Evolutionary conservation across 2,113 vertebrate genomes (phyloP), one percentile per base, ranked within the genome.

Genomic region (Cinclus cinclus): DNA sequence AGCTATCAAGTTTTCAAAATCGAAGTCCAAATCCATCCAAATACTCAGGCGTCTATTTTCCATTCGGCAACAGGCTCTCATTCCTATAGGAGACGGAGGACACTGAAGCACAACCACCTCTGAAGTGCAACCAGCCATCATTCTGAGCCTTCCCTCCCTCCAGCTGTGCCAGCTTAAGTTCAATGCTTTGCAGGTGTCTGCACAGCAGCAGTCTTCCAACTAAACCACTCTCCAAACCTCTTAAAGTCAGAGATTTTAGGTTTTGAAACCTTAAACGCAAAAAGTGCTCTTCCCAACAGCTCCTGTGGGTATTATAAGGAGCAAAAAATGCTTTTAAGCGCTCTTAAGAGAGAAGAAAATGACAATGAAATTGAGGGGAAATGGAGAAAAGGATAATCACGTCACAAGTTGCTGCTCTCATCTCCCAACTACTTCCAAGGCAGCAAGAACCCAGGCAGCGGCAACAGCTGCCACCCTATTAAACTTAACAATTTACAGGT

Each of bases 401-500:
- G 0, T 64, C 58, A 78, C 41, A 74, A 88, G 92, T 70, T 77
- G 52, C 87, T 56, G 68, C 88, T 92, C 76, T 94, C 37, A 39
- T 83, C 76, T 94, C 92, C 39, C 39, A 80, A 1, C 56, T 64
- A 76, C 30, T 90, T 91, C 68, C 64, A 80, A 94, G 85, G 60
- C 67, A 77, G 87, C 30, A 56, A 94, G 63, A 77, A 42, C 65
- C 55, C 50, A 90, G 62, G 84, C 91, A 94, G 90, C 6, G 2
- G 77, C 77, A 89, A 37, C 90, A 96, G 90, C 93, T 96, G 92
- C 80, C 88, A 81, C 92, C 76, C 83, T 89, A 83, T 93, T 92
- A 96, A 94, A 87, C 73, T 71, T 53, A 90, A 92, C 76, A 94
- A 88, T 92, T 90, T 96, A 92, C 93, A 96, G 93, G 85, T 93